Percentiles rank a stretch among this genome's conserved stretches.
Conservation (phyloP, 2,113 vertebrate genomes). For the Bolborhynchus lineola region DNA sequence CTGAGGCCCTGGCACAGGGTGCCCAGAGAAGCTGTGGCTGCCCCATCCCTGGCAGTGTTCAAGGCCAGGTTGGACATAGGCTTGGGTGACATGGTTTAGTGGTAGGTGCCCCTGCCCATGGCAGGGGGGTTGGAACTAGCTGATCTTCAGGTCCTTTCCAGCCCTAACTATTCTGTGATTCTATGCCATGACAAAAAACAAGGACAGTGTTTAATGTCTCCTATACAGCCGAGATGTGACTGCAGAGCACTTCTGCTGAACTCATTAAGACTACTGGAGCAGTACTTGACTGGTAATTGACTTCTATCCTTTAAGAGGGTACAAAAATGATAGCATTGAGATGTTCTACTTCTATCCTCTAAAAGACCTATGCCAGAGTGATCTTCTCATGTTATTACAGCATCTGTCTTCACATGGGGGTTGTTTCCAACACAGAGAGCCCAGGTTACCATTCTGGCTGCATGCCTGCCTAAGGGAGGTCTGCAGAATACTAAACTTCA, state of each 20-base stretch:
- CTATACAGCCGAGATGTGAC: neutral
- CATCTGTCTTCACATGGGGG: neutral
- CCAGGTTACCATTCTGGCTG: neutral
- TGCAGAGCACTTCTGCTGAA: neutral
- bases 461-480: fast-evolving
- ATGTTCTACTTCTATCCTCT: neutral
- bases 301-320: slow-evolving; percentile 20
- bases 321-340: neutral
- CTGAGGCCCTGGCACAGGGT: too few species aligned
- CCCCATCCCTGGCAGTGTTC: too few species aligned
- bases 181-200: neutral
- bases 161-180: too few species aligned
- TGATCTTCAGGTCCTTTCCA: too few species aligned
- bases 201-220: neutral
- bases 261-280: neutral
- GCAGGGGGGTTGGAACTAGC: too few species aligned
- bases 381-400: neutral
- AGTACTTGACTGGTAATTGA: neutral
- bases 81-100: too few species aligned
- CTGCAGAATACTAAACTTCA: neutral
- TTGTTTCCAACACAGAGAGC: neutral
- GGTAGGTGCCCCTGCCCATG: too few species aligned
- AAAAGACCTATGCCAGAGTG: neutral
- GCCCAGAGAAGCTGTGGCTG: too few species aligned
- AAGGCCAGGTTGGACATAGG: too few species aligned